Base-by-base conservation (phyloP, 2,888 invertebrate species). In the Papilio gigon region DNA sequence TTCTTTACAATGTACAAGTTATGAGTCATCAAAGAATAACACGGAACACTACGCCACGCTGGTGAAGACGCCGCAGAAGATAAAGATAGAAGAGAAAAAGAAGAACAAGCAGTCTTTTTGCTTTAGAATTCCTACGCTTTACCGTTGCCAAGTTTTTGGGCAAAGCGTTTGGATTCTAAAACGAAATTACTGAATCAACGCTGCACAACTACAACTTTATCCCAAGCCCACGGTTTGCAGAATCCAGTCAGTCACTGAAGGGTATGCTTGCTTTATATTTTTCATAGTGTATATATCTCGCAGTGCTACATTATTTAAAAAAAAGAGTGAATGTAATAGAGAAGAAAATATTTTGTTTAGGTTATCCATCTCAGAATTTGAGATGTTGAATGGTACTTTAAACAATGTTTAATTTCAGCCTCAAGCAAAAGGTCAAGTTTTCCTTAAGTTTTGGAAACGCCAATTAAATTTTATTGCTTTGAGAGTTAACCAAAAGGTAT, bases 41-140 rank as follows among this genome's bases (percentile, higher is more conserved):
- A 25, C 44, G 1, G 20, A 47, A 47, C 9, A 37, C 37, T 37
- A 12, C 12, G 1, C 14, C 3, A 50, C 14, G 65, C 40, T 42
- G 20, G 50, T 25, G 56, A 73, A 77, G 70, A 77, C 67, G 20
- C 42, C 30, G 53, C 72, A 77, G 69, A 77, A 67, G 79, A 47
- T 12, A 47, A 47, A 6, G 4, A 5, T 35, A 20, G 42, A 42
- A 17, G 78, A 77, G 78, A 78, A 67, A 71, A 53, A 40, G 72
- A 74, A 66, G 68, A 66, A 71, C 37, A 62, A 77, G 79, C 84
- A 75, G 85, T 81, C 70, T 78, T 93, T 95, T 94, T 90, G 95
- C 92, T 96, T 97, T 97, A 97, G 97, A 97, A 97, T 97, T 97
- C 97, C 96, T 97, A 97, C 97, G 97, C 97, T 97, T 97, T 97